Conservation (phyloP, 1,140 invertebrate genomes). For the Aphelenchoides fujianensis region DNA sequence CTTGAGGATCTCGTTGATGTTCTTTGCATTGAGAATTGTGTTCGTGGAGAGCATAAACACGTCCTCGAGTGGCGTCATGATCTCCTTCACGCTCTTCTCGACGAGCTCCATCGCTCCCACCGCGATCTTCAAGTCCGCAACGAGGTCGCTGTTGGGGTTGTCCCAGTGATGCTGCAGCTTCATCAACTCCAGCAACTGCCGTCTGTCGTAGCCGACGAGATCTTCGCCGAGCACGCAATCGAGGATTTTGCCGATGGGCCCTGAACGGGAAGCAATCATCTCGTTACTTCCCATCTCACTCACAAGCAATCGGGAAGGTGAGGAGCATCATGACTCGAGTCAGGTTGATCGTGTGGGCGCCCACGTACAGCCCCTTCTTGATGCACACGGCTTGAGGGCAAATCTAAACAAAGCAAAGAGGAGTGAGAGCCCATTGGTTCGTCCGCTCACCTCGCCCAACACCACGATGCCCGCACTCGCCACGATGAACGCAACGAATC, state of each 20-base stretch:
- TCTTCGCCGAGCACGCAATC: slow-evolving; percentile 84
- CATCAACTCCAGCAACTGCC: slow-evolving; percentile 88
- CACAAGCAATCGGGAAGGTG: slow-evolving; percentile 86
- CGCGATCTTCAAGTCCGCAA: slow-evolving; percentile 66
- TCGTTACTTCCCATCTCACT: too few relatives aligned
- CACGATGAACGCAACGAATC: slow-evolving; percentile 64
- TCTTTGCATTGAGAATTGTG: slow-evolving; percentile 64
- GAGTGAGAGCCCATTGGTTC: too few relatives aligned
- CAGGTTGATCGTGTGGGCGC: slow-evolving; percentile 86
- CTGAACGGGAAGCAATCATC: too few relatives aligned
- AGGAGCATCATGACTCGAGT: slow-evolving; percentile 87
- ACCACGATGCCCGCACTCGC: slow-evolving; percentile 67
- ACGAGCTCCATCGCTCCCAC: slow-evolving; percentile 66
- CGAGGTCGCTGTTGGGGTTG: slow-evolving; percentile 53
- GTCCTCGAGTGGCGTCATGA: slow-evolving; percentile 67
- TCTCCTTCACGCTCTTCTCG: slow-evolving; percentile 64
- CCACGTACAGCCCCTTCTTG: slow-evolving; percentile 89
- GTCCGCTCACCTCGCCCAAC: too few relatives aligned
- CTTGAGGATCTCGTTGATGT: slow-evolving; percentile 91
- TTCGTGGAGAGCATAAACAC: slow-evolving; percentile 66
- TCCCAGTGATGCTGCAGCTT: slow-evolving; percentile 68
- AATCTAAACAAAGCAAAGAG: too few relatives aligned
- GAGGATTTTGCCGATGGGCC: slow-evolving; percentile 84
- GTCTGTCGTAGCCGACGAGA: slow-evolving; percentile 87
- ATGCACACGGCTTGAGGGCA: slow-evolving; percentile 67